Evolutionary conservation across 2,113 vertebrate genomes (phyloP).

Genomic region (Ovibos moschatus): DNA sequence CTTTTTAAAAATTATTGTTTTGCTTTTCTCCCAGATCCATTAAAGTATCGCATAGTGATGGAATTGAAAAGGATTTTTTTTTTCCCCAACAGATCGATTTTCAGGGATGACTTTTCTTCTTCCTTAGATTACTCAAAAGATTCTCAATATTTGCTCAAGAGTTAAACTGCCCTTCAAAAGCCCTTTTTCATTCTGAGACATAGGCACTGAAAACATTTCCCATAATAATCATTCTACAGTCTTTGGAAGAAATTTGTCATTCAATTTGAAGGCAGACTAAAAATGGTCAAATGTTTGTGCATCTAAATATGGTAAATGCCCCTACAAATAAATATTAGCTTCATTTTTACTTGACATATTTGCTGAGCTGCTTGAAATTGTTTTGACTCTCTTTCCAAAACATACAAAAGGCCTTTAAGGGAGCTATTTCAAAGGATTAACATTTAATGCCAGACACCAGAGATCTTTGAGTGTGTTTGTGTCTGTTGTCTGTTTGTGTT

Average conservation of each 20-base stretch:
- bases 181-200: slow-evolving; percentile 31
- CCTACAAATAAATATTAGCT: slow-evolving; percentile 60
- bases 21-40: slow-evolving; percentile 44
- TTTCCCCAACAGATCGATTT: slow-evolving; percentile 47
- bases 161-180: slow-evolving; percentile 62
- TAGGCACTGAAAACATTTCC: slow-evolving; percentile 20
- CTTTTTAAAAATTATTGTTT: slow-evolving; percentile 51
- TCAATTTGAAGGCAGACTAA: slow-evolving; percentile 51
- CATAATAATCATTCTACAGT: slow-evolving; percentile 42
- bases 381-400: slow-evolving; percentile 46
- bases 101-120: slow-evolving; percentile 24
- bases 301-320: slow-evolving; percentile 45
- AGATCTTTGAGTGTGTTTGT: neutral
- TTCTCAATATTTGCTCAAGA: slow-evolving; percentile 57
- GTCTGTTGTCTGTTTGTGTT: neutral
- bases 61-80: slow-evolving; percentile 53
- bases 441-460: slow-evolving; percentile 23
- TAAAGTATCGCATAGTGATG: slow-evolving; percentile 49
- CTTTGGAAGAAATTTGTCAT: slow-evolving; percentile 57
- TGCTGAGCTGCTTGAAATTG: slow-evolving; percentile 47
- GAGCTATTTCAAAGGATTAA: slow-evolving; percentile 32
- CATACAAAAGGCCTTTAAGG: neutral
- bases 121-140: slow-evolving; percentile 59
- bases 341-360: slow-evolving; percentile 58
- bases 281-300: slow-evolving; percentile 48